Percentiles rank a stretch among this genome's conserved stretches.
These are phyloP conservation scores for Eurois occulta DNA, from an alignment of 2,888 invertebrate genomes.

Conservation along the genomic window DNA sequence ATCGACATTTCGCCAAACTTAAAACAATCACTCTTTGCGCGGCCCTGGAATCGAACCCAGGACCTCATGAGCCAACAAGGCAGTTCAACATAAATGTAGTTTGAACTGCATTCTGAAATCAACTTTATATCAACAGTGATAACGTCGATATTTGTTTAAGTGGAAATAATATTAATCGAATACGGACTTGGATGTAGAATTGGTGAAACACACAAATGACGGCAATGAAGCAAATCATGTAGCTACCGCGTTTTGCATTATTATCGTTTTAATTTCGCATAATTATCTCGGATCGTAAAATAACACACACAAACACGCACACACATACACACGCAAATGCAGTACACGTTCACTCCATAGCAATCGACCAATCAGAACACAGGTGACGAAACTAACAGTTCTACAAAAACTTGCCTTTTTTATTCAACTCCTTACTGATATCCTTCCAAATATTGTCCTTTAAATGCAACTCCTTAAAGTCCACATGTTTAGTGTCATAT, in stretches of 20 bases:
- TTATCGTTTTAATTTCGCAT: background rate
- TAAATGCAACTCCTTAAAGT: conserved; percentile 24
- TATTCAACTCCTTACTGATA: conserved; percentile 17
- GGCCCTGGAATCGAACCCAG: background rate
- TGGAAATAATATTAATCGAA: background rate
- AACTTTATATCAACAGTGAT: fast-evolving
- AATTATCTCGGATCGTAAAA: background rate
- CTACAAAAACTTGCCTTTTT: conserved; percentile 12
- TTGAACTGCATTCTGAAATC: no score
- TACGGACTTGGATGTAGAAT: background rate
- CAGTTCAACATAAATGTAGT: background rate
- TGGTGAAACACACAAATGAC: background rate
- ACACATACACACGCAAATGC: background rate
- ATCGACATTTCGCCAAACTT: background rate
- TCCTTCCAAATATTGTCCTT: conserved; percentile 32
- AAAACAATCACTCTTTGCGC: background rate
- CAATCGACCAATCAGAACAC: background rate
- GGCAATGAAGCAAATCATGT: background rate
- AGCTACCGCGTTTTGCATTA: background rate
- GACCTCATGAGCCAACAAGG: background rate
- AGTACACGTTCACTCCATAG: background rate
- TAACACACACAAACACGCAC: background rate
- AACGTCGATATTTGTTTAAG: background rate
- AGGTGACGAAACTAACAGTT: background rate
- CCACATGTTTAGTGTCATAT: conserved; percentile 22